A percentile compares a stretch with the other conserved stretches of the same genome.
phyloP scores from a whole-genome alignment of 2,113 vertebrate genomes.

The Lynx canadensis region DNA sequence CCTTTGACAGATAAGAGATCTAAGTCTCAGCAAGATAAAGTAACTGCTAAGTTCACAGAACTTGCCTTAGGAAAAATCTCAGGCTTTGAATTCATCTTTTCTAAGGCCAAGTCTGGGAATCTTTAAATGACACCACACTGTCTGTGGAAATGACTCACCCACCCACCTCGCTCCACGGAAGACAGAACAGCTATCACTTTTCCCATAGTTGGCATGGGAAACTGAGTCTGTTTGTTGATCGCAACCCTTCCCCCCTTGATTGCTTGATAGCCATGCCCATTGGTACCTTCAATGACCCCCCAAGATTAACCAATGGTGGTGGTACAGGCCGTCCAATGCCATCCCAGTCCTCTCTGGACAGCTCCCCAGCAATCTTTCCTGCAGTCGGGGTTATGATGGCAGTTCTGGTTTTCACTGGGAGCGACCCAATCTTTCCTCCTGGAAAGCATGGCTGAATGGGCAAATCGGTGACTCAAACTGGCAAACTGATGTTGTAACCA shows the following conservation, averaged over 20 bases:
- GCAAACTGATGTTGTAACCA: too few relatives aligned
- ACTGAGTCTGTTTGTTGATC: background rate
- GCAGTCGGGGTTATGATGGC: too few relatives aligned
- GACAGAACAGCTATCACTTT: background rate
- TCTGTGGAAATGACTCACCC: background rate
- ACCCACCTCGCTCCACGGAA: background rate
- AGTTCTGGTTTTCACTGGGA: background rate
- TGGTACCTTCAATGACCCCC: background rate
- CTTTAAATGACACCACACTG: background rate
- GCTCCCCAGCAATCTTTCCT: too few relatives aligned
- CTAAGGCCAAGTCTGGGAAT: background rate
- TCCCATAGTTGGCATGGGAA: rapidly evolving
- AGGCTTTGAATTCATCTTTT: background rate
- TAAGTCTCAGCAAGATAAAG: background rate
- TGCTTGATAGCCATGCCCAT: rapidly evolving
- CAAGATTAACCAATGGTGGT: too few relatives aligned
- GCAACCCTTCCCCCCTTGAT: background rate
- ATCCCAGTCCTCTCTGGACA: rapidly evolving
- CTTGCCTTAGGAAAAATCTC: background rate
- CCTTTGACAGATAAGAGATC: background rate
- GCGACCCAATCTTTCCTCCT: background rate
- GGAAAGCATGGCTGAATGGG: background rate
- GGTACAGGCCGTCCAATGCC: background rate
- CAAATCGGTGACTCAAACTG: too few relatives aligned
- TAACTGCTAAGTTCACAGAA: background rate